Percentiles rank a stretch among this genome's conserved stretches.
Conservation (phyloP, 2,113 vertebrate genomes). For the Otus sunia region DNA sequence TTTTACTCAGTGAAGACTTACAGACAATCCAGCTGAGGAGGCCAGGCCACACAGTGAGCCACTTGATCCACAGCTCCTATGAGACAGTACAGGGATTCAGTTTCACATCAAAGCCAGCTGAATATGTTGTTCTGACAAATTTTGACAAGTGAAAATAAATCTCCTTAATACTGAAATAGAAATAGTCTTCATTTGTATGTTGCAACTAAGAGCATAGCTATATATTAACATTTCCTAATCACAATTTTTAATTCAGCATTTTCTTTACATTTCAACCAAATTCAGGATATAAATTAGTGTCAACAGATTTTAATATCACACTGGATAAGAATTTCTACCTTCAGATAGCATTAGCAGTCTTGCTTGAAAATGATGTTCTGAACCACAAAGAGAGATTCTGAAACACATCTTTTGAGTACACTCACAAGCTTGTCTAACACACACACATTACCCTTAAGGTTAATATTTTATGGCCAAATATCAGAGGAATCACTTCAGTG, state of each 20-base stretch:
- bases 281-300: neutral
- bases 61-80: neutral
- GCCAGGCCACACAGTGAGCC: neutral
- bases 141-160: slow-evolving; percentile 23
- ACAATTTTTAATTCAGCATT: neutral
- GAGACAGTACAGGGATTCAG: neutral
- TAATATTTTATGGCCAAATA: neutral
- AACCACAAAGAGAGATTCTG: neutral
- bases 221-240: neutral
- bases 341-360: neutral
- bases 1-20: neutral
- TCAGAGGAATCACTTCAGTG: neutral
- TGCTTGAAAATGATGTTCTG: neutral
- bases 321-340: neutral
- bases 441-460: fast-evolving
- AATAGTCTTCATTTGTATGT: neutral
- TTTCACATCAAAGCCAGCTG: slow-evolving; percentile 2
- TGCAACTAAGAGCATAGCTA: neutral
- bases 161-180: neutral
- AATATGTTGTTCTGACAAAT: neutral
- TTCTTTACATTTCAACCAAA: neutral
- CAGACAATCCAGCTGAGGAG: neutral
- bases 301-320: neutral
- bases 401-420: neutral
- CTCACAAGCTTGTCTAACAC: neutral